A percentile compares a stretch with the other conserved stretches of the same genome.
These are phyloP conservation scores for Caenorhabditis uteleia DNA, from an alignment of 2,888 invertebrate species.

Conservation along the genomic window DNA sequence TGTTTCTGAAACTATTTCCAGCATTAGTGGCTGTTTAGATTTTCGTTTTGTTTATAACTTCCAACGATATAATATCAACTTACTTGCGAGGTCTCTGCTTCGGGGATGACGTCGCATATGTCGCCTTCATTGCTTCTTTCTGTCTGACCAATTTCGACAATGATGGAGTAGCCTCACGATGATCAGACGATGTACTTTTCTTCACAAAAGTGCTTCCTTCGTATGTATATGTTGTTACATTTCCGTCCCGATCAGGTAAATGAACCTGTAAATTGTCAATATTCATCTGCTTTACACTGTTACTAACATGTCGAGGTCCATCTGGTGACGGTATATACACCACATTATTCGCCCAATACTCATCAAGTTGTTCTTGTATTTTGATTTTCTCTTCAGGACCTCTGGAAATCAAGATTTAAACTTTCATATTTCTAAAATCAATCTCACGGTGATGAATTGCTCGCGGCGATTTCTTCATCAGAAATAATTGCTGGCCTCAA, in stretches of 20 bases:
- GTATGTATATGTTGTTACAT: constrained; percentile 16
- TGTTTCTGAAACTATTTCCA: constrained; percentile 21
- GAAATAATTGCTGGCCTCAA: constrained; percentile 45
- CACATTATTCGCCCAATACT: constrained; percentile 46
- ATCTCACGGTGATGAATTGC: constrained; percentile 34
- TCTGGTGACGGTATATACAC: constrained; percentile 47
- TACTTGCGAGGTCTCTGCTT: constrained; percentile 33
- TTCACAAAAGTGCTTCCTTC: constrained; percentile 4
- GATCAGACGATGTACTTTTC: not conserved
- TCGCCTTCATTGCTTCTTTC: constrained; percentile 28
- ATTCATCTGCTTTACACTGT: not conserved
- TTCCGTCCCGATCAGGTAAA: constrained; percentile 28
- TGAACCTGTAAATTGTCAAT: not conserved
- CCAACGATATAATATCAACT: not conserved
- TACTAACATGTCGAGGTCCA: constrained; percentile 31
- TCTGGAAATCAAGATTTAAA: constrained; percentile 16
- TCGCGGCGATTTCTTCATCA: constrained; percentile 43
- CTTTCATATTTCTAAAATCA: not conserved
- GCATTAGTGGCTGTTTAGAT: not conserved
- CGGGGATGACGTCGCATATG: constrained; percentile 38
- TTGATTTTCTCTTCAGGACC: constrained; percentile 42
- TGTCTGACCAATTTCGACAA: constrained; percentile 21
- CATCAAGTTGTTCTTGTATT: constrained; percentile 35
- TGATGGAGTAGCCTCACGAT: constrained; percentile 16
- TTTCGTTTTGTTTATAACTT: not conserved